Evolutionary conservation across 2,113 vertebrate genomes (phyloP).

Genomic region (Oxyruncus cristatus): DNA sequence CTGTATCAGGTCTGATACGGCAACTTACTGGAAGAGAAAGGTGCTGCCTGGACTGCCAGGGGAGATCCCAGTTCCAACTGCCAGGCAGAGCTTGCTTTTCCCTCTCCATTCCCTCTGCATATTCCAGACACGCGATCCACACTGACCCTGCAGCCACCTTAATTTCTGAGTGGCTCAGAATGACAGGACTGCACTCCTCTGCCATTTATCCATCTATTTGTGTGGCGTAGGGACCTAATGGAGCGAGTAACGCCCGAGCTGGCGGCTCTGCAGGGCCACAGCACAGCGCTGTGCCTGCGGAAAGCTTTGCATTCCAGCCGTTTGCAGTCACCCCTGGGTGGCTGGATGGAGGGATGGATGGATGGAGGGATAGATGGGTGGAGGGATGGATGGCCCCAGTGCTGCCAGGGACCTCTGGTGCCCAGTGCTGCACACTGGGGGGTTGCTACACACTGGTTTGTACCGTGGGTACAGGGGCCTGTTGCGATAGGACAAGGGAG

Average conservation of each 20-base stretch:
- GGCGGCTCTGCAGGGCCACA: neutral
- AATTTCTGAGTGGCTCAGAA: neutral
- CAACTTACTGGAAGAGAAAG: neutral
- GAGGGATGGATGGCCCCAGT: neutral
- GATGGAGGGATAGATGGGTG: neutral
- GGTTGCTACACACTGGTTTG: neutral
- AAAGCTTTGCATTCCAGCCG: neutral
- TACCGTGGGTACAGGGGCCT: fast-evolving
- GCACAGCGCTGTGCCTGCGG: neutral
- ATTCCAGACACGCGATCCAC: fast-evolving
- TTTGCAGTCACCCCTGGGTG: neutral
- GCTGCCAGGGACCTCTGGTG: neutral
- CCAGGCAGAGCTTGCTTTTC: neutral
- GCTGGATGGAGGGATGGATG: neutral
- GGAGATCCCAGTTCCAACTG: neutral
- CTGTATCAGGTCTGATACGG: neutral
- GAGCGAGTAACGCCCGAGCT: neutral
- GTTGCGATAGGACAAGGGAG: neutral
- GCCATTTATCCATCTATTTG: neutral
- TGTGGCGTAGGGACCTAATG: neutral
- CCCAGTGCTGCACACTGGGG: neutral
- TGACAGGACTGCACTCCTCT: neutral
- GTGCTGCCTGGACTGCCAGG: neutral
- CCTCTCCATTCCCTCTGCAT: fast-evolving
- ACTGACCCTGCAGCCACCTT: neutral